phyloP scores from a whole-genome alignment of 2,888 invertebrate species.

The Hypena proboscidalis region DNA sequence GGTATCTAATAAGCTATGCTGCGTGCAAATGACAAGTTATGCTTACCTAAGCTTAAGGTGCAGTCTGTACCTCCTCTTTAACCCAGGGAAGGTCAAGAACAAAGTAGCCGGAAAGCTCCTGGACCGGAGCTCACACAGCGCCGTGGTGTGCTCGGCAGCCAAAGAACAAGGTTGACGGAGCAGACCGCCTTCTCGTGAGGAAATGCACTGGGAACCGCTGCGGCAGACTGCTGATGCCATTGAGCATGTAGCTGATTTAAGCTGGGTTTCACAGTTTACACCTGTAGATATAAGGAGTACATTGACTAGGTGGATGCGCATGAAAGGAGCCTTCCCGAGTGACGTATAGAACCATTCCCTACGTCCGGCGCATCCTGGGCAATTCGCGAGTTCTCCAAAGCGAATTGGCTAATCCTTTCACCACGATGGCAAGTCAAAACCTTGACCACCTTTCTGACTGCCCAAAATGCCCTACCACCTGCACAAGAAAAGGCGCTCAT shows the following conservation, averaged over 20 bases:
- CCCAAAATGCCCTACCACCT: no score
- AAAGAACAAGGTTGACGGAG: conserved; percentile 91
- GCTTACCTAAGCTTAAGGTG: conserved; percentile 88
- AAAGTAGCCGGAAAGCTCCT: conserved; percentile 93
- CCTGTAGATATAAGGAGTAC: no score
- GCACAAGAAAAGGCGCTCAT: no score
- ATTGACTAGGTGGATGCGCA: no score
- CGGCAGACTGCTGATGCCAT: conserved; percentile 88
- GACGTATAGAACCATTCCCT: no score
- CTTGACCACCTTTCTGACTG: no score
- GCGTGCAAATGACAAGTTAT: neutral
- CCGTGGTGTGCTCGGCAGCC: conserved; percentile 89
- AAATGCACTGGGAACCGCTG: conserved; percentile 91
- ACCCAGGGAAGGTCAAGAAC: conserved; percentile 95
- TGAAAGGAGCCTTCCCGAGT: no score
- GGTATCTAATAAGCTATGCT: no score
- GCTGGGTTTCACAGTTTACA: conserved; percentile 91
- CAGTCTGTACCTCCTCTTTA: conserved; percentile 94
- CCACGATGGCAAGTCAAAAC: no score
- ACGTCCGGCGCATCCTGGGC: no score
- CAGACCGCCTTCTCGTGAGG: conserved; percentile 87
- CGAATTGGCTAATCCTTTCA: no score
- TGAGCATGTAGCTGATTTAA: conserved; percentile 85
- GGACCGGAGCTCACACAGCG: conserved; percentile 93
- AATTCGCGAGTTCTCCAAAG: no score